A percentile compares a stretch with the other conserved stretches of the same genome.
Conservation (phyloP, 2,888 invertebrate genomes). For the Agrilus mali region DNA sequence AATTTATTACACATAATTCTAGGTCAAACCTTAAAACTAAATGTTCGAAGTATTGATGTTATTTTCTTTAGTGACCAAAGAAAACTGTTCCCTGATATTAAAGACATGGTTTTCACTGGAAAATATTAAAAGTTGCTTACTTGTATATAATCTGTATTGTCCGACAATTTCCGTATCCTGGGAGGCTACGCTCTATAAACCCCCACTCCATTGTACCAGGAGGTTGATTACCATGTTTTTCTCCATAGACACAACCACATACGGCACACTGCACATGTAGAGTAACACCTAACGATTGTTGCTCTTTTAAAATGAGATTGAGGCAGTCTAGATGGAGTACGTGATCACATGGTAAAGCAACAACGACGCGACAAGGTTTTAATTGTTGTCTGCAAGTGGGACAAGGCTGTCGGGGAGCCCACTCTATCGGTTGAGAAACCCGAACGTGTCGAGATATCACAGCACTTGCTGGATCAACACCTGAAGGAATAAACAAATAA, state of each 20-base stretch:
- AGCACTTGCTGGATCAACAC: slow-evolving; percentile 43
- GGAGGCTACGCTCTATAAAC: slow-evolving; percentile 52
- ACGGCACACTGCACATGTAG: slow-evolving; percentile 76
- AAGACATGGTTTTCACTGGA: too few relatives aligned
- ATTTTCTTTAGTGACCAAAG: too few relatives aligned
- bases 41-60: too few relatives aligned
- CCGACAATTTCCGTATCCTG: slow-evolving; percentile 53
- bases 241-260: slow-evolving; percentile 75
- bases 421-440: slow-evolving; percentile 49
- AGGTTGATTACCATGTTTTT: slow-evolving; percentile 69
- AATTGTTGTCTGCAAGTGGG: slow-evolving; percentile 55
- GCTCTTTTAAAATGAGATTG: slow-evolving; percentile 57
- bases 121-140: slow-evolving; percentile 35
- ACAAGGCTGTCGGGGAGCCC: slow-evolving; percentile 59
- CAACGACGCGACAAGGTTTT: slow-evolving; percentile 42
- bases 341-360: slow-evolving; percentile 63
- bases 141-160: slow-evolving; percentile 77
- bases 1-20: too few relatives aligned
- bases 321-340: slow-evolving; percentile 71
- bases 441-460: slow-evolving; percentile 58
- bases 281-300: slow-evolving; percentile 36
- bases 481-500: slow-evolving; percentile 21
- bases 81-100: too few relatives aligned
- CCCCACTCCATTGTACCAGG: slow-evolving; percentile 75
- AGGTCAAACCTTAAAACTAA: too few relatives aligned